Evolutionary conservation across 2,113 vertebrate species (phyloP), one percentile per base, ranked within the genome.

Genomic region (Phasianus colchicus): DNA sequence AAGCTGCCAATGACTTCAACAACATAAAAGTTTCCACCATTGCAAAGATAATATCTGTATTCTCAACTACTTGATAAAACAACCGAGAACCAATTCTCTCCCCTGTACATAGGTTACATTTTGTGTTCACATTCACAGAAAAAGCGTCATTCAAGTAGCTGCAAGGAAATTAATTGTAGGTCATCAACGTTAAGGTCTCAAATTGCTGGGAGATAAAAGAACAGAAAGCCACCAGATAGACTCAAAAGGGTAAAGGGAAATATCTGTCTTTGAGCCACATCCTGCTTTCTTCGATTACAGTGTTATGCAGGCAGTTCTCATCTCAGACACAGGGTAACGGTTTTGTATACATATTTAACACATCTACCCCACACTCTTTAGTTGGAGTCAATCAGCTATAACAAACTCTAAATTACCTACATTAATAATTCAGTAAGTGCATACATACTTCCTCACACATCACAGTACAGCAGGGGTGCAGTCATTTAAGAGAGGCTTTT

Each of bases 141-240:
- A 42, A 88, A 86, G 57, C 32, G 30, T 72, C 77, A 76, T 54
- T 84, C 84, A 90, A 79, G 58, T 25, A 86, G 83, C 92, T 94
- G 81, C 76, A 71, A 69, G 90, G 70, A 92, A 96, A 88, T 47
- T 2, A n/a, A 94, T 94, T 86, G 90, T 48, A 93, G 92, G 86
- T 78, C 92, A 93, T 72, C 83, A 83, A n/a, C 69, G 83, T 86
- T 84, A 81, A 93, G 90, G 76, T 94, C 83, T 82, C 50, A 52
- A 88, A 95, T 94, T 88, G 91, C 90, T 90, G 70, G 32, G 63
- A 95, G 88, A 91, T 73, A 95, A 88, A 90, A 95, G 55, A 95
- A 83, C 88, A 94, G 80, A 89, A 92, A 96, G 13, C 58, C 69
- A 92, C 57, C 75, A 92, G 57, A 94, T 27, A 63, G 52, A 89